Base-by-base conservation (phyloP, 1,140 invertebrate species). In the Sinonovacula constricta region DNA sequence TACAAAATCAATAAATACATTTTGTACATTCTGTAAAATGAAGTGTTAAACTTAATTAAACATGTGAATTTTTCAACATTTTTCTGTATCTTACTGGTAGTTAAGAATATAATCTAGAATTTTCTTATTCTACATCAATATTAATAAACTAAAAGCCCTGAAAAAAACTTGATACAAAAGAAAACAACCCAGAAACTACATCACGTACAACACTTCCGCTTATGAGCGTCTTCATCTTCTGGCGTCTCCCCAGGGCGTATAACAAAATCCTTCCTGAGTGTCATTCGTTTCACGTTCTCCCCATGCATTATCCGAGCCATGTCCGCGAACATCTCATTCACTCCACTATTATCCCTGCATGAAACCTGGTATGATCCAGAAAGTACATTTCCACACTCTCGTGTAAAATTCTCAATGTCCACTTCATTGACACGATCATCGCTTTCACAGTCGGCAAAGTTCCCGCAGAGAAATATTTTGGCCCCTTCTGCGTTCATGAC, bases 381-480 rank as follows among this genome's bases (percentile, higher is more conserved):
- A 77, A 98, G 95, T 56, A 97, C 92, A 88, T 96, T 96, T 86
- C 97, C 96, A 89, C 97, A 98, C 89, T 98, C 96, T 90, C 97
- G 95, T 91, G 96, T 96, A 92, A 98, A 98, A 69, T 93, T 94
- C 90, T 97, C 96, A 90, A 98, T 96, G 88, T 98, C 97, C 62
- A 94, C 93, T 91, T 98, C 96, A 26, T 95, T 95, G 0, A 98
- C 95, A 92, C 95, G 94, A 51, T 63, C 93, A 22, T 93, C 83
- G 26, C 80, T 75, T 18, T 82, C 79, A 45, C 81, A 84, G 56
- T 86, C 88, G 3, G 85, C 80, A 82, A 87, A 85, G 62, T 88
- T 88, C 3, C 87, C 87, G 74, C 86, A 87, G 0, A 88, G 74
- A 63, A 88, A 87, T 80, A 89, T 89, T 78, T 87, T 88, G 72